phyloP scores from a whole-genome alignment of 1,140 invertebrate genomes.

The Diorhabda carinulata region DNA sequence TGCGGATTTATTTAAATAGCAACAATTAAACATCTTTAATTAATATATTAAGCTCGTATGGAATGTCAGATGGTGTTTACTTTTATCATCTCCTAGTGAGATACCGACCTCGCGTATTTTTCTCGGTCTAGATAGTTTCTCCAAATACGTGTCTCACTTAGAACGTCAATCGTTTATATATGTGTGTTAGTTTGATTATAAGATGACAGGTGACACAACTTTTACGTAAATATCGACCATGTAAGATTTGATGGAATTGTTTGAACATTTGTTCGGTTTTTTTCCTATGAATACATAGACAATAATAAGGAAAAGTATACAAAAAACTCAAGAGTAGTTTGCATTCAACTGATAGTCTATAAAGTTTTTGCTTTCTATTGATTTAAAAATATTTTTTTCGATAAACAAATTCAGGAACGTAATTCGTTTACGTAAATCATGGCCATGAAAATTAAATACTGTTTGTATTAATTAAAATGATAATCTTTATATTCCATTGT shows the following conservation, averaged over 20 bases:
- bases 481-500: too few species aligned
- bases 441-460: not conserved
- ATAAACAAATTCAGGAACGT: not conserved
- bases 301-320: too few species aligned
- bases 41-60: constrained; percentile 18
- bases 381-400: too few species aligned
- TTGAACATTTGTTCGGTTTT: not conserved
- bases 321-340: too few species aligned
- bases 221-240: constrained; percentile 14
- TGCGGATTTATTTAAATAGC: constrained; percentile 9
- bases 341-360: too few species aligned
- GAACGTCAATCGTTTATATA: constrained; percentile 7
- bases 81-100: constrained; percentile 14
- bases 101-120: constrained; percentile 16
- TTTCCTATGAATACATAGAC: constrained; percentile 4
- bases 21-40: constrained; percentile 13
- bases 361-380: too few species aligned
- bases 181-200: not conserved
- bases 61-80: constrained; percentile 14
- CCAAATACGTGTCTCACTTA: constrained; percentile 6
- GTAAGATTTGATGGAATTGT: not conserved
- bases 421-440: not conserved
- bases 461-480: too few species aligned
- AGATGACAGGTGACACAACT: constrained; percentile 11
- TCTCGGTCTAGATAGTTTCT: constrained; percentile 8